Percentiles rank a stretch among this genome's conserved stretches.
phyloP scores from a whole-genome alignment of 53 echinoderm and acorn worm genomes.

The Holothuria scabra region DNA sequence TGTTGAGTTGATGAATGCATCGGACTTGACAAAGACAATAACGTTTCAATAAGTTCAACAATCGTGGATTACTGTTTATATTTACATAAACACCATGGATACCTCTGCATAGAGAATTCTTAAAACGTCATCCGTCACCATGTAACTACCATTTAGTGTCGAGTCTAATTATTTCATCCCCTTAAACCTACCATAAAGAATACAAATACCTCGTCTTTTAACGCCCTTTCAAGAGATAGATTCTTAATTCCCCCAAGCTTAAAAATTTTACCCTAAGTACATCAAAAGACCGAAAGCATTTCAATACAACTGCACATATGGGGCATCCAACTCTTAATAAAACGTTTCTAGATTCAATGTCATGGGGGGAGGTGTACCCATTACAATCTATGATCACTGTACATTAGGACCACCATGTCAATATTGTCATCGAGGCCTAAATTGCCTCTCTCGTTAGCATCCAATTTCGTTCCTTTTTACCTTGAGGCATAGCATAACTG shows the following conservation, averaged over 20 bases:
- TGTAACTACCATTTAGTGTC: neutral
- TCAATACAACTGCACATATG: slow-evolving; percentile 18
- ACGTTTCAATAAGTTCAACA: no score
- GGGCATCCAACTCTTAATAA: neutral
- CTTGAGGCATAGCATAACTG: no score
- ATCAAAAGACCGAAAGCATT: neutral
- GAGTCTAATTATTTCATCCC: slow-evolving; percentile 23
- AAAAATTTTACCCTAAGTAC: neutral
- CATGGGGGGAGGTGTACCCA: neutral
- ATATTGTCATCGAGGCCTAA: no score
- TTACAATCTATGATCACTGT: neutral
- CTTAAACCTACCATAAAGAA: neutral
- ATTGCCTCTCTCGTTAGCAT: no score
- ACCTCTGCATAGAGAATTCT: neutral
- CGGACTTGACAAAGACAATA: no score
- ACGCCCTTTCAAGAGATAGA: neutral
- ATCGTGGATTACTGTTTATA: neutral
- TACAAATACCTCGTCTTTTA: slow-evolving; percentile 22
- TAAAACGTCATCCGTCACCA: neutral
- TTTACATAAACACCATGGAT: slow-evolving; percentile 17
- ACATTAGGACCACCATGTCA: slow-evolving; percentile 20
- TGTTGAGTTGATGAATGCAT: no score
- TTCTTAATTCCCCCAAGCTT: neutral
- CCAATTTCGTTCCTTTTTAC: no score
- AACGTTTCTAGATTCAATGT: neutral